A percentile compares a stretch with the other conserved stretches of the same genome.
Conservation (phyloP, 2,113 vertebrate species). For the Muntiacus reevesi region DNA sequence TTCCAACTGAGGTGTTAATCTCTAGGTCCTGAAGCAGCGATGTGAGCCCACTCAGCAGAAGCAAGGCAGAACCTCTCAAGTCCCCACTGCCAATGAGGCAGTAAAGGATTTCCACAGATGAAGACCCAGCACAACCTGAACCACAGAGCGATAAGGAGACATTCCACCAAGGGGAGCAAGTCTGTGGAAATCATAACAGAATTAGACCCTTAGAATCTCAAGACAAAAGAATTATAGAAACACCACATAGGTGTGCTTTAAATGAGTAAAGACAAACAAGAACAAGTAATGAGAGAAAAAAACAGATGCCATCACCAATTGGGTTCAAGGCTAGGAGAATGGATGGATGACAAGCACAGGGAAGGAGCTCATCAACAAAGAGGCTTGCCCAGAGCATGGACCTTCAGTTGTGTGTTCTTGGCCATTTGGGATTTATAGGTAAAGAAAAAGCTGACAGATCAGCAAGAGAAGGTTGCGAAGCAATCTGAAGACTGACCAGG, state of each 20-base stretch:
- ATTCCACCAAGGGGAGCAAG: background rate
- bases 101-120: background rate
- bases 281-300: background rate
- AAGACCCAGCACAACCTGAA: background rate
- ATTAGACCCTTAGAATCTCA: background rate
- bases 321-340: background rate
- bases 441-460: constrained; percentile 94
- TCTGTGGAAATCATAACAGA: background rate
- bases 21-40: background rate
- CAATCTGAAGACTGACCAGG: constrained; percentile 48
- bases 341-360: background rate
- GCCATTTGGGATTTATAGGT: constrained; percentile 91
- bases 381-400: background rate
- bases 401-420: constrained; percentile 83
- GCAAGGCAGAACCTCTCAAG: background rate
- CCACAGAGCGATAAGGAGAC: background rate
- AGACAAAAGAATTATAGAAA: background rate
- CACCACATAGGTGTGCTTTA: background rate
- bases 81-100: background rate
- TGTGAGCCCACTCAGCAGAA: background rate
- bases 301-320: background rate
- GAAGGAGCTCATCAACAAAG: background rate
- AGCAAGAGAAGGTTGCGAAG: constrained; percentile 88
- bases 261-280: background rate
- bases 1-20: background rate